Conservation (phyloP, 1,140 invertebrate genomes). For the Papilio polytes region DNA sequence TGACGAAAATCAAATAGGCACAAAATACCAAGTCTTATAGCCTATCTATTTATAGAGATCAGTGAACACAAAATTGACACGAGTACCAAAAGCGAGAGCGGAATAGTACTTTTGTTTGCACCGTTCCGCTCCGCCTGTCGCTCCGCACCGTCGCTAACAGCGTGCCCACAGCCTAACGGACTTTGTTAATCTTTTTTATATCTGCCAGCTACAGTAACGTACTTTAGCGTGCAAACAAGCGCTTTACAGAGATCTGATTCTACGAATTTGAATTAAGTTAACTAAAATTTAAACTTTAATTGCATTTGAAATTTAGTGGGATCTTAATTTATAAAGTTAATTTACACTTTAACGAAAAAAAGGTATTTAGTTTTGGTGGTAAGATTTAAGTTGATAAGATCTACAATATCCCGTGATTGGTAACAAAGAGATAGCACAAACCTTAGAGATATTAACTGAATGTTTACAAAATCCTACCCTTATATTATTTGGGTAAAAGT, state of each 20-base stretch:
- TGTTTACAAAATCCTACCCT: neutral
- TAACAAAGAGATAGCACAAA: too few relatives aligned
- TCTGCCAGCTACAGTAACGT: slow-evolving; percentile 16
- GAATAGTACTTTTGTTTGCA: too few relatives aligned
- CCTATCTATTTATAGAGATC: too few relatives aligned
- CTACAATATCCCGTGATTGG: too few relatives aligned
- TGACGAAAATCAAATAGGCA: too few relatives aligned
- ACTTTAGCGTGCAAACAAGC: slow-evolving; percentile 9
- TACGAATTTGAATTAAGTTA: slow-evolving; percentile 3
- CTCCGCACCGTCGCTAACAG: too few relatives aligned
- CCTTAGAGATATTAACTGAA: too few relatives aligned
- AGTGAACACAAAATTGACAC: too few relatives aligned
- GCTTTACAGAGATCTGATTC: slow-evolving; percentile 4
- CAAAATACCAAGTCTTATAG: too few relatives aligned
- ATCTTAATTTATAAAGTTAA: neutral
- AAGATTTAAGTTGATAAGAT: neutral
- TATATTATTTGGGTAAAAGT: neutral
- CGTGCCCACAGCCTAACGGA: neutral
- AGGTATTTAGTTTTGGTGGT: neutral
- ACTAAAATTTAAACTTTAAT: neutral
- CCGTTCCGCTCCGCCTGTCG: too few relatives aligned
- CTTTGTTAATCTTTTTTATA: slow-evolving; percentile 28
- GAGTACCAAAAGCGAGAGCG: too few relatives aligned
- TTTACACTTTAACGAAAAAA: neutral
- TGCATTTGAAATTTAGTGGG: slow-evolving; percentile 2